Base-by-base conservation (phyloP, 2,797 vertebrate genomes). In the Menidia menidia region DNA sequence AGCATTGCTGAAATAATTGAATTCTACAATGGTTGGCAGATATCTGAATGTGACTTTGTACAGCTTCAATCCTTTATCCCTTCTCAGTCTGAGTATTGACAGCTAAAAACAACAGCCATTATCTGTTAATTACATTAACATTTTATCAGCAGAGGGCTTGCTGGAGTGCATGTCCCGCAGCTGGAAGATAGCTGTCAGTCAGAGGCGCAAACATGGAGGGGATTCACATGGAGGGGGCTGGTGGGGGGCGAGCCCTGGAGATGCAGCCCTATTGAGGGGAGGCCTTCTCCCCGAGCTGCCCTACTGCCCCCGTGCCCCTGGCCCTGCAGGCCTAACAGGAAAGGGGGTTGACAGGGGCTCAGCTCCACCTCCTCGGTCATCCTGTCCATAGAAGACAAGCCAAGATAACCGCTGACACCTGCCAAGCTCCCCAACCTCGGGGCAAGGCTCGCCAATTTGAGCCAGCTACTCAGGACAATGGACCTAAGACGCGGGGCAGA, bases 121-220 rank as follows among this genome's bases (percentile, higher is more conserved):
- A 95, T 95, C 94, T 94, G 94, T 94, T 95, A 95, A 95, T 95
- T 95, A 95, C 94, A 95, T 95, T 95, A 95, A 95, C 94, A 95
- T 95, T 95, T 95, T 95, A 95, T 95, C 94, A 94, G 94, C 70
- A 39, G 78, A 14, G 68, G 88, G 88, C n/a, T 83, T 80, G 89
- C 82, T 67, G 80, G 89, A 84, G 84, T 79, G 85, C 88, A 80
- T 90, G 90, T 92, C 91, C 89, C 87, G 77, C 90, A 90, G 91
- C 89, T 89, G 85, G 87, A 90, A 93, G 94, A 95, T 93, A 94
- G 92, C 91, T 93, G 93, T 94, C 93, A 93, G 89, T 95, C 94
- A 94, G 88, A 81, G 64, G 80, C 73, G 64, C 31, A 55, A 73
- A 78, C 75, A 52, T 51, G 32, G 64, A 63, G 60, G 71, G 70